phyloP scores from a whole-genome alignment of 2,113 vertebrate genomes.

The Herpetotheres cachinnans region DNA sequence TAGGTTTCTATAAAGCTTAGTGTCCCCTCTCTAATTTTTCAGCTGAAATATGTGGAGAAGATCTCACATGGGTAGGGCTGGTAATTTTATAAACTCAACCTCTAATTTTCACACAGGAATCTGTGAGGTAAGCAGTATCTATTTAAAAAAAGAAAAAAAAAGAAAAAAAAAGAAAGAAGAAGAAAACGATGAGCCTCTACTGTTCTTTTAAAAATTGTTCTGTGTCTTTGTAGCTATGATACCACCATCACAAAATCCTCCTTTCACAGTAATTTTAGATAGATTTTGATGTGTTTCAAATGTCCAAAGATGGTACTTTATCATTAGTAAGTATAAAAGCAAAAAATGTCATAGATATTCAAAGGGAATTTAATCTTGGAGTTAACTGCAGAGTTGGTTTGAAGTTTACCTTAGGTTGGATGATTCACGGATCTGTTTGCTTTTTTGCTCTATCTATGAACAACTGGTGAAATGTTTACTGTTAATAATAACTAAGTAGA shows the following conservation, averaged over 20 bases:
- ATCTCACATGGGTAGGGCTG: constrained; percentile 23
- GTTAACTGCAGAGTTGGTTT: not conserved
- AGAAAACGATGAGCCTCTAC: not conserved
- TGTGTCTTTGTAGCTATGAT: not conserved
- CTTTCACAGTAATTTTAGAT: not conserved
- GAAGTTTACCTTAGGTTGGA: not conserved
- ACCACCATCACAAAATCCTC: not conserved
- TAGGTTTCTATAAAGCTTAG: constrained; percentile 24
- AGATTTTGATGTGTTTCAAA: not conserved
- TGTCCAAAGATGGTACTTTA: not conserved
- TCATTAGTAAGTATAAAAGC: not conserved
- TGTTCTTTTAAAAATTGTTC: not conserved
- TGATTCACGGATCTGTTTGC: not conserved
- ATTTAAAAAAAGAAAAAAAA: not conserved
- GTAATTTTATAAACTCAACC: constrained; percentile 41
- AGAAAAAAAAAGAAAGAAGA: too few species aligned
- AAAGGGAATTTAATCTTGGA: not conserved
- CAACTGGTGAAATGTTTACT: not conserved
- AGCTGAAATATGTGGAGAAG: constrained; percentile 20
- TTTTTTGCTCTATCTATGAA: not conserved
- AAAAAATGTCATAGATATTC: not conserved
- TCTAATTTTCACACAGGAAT: constrained; percentile 53
- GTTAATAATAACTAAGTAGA: not conserved
- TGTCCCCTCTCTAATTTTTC: constrained; percentile 40
- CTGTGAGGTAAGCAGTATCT: not conserved